Evolutionary conservation across 2,113 vertebrate species (phyloP).

Genomic region (Poicephalus meyeri): DNA sequence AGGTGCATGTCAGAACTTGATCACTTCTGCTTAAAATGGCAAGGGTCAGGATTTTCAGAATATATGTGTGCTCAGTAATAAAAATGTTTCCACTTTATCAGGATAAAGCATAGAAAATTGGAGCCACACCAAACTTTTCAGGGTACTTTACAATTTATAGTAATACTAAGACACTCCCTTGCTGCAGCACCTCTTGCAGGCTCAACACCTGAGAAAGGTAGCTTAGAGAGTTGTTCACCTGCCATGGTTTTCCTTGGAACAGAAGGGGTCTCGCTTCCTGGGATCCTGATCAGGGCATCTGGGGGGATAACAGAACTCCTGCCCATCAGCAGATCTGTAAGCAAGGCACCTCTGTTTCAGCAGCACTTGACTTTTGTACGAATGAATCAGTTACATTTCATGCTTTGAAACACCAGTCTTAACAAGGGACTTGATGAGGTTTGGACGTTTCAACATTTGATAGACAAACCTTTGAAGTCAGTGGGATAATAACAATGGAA

Average conservation of each 20-base stretch:
- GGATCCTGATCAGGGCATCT: not conserved
- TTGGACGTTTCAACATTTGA: constrained; percentile 34
- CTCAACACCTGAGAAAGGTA: not conserved
- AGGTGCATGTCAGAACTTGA: not conserved
- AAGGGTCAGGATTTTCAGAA: not conserved
- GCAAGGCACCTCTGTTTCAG: not conserved
- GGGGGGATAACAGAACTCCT: not conserved
- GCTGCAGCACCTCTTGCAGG: not conserved
- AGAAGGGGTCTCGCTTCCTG: not conserved
- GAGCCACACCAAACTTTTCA: not conserved
- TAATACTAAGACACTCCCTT: not conserved
- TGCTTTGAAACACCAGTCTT: not conserved
- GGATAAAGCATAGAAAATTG: not conserved
- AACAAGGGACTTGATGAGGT: constrained; percentile 33
- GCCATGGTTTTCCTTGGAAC: not conserved
- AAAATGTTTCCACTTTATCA: not conserved
- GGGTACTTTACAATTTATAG: not conserved
- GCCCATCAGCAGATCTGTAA: not conserved
- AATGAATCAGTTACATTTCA: not conserved
- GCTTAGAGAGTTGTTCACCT: not conserved
- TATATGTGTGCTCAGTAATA: not conserved
- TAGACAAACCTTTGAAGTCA: constrained; percentile 39
- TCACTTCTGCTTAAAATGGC: not conserved
- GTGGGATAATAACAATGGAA: not conserved
- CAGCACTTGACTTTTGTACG: not conserved